These are phyloP conservation scores for Circaetus cinerascens DNA, from an alignment of 2,113 vertebrate genomes.

Conservation along the genomic window DNA sequence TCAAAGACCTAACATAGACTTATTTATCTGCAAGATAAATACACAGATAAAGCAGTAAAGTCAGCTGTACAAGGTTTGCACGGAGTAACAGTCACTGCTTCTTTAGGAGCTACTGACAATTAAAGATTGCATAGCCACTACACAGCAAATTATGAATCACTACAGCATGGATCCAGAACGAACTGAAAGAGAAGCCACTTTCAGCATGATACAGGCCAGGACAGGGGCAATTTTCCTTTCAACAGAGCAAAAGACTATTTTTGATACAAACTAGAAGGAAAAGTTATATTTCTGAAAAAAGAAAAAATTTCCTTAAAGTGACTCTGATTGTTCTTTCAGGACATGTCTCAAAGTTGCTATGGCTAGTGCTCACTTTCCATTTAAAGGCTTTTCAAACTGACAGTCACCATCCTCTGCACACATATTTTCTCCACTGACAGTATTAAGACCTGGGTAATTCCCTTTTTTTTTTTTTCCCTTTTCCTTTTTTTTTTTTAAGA, in stretches of 20 bases:
- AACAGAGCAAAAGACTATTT: background rate
- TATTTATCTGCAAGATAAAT: background rate
- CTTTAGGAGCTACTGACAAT: background rate
- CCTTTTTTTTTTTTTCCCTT: background rate
- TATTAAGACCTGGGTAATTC: background rate
- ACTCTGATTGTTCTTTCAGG: background rate
- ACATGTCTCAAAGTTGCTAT: background rate
- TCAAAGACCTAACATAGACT: background rate
- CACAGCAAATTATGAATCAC: background rate
- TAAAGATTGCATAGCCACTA: background rate
- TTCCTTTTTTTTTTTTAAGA: background rate
- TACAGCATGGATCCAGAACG: background rate
- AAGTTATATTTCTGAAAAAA: background rate
- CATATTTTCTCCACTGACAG: background rate
- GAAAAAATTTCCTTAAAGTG: background rate
- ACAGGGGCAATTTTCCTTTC: background rate
- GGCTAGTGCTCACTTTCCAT: background rate
- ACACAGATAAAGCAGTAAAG: background rate
- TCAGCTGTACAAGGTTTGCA: background rate
- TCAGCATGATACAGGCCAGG: background rate
- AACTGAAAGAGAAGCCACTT: background rate
- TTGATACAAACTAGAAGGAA: background rate
- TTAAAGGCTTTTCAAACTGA: background rate
- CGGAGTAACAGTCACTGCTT: background rate
- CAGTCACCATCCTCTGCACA: background rate